Base-by-base conservation (phyloP, 2,888 invertebrate species). In the Polylopha cassiicola region DNA sequence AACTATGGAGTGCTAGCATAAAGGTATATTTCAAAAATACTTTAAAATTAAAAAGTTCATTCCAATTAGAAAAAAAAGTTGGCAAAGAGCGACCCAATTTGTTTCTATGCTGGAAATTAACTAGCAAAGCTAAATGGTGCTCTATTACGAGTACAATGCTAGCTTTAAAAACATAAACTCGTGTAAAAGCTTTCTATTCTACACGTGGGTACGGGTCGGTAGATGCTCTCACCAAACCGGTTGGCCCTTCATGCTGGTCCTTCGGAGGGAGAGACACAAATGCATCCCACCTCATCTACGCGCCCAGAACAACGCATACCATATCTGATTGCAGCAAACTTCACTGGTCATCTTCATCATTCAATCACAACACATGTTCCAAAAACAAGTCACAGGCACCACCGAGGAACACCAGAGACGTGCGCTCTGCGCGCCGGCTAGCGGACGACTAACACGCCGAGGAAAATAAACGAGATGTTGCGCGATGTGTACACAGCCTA, bases 181-280 rank as follows among this genome's bases (percentile, higher is more conserved):
- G 44, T 28, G 33, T 34, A 44, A 53, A 53, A 55, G 65, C 65
- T 72, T 67, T 67, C 66, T 66, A 65, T 51, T 64, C 52, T 57
- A 61, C 55, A 52, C 47, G 51, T 47, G 48, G 60, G 55, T 58
- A 63, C 60, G 53, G 63, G 62, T 72, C 62, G 64, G 66, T 56
- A 64, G 61, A 62, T 69, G 66, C 64, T 73, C 82, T 85, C 71
- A 85, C 84, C 84, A 85, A 78, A 85, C 84, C 81, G 85, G 84
- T 81, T 80, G 81, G 55, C 81, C 85, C 77, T 80, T 82, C 84
- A 85, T 84, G 66, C 73, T 73, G 69, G 58, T 58, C 58, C 67
- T 65, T 54, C 72, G 73, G 55, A 63, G 58, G 43, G 71, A 63
- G 63, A 75, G 58, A 60, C 73, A 62, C 66, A 78, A 67, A 64